Evolutionary conservation across 2,888 invertebrate species (phyloP).

Genomic region (Galerucella pusilla): DNA sequence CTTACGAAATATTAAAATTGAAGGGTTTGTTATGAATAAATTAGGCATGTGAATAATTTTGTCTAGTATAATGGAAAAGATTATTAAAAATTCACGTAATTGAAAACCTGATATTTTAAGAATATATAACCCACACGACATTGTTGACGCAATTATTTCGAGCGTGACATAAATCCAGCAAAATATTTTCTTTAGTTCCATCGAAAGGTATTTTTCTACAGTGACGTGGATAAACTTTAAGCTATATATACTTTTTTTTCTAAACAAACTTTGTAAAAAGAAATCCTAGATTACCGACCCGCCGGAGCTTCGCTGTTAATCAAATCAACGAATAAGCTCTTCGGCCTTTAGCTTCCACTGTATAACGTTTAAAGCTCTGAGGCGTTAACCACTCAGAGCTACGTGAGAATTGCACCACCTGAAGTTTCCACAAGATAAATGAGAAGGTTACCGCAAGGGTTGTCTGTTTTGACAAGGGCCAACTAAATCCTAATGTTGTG

Average conservation of each 20-base stretch:
- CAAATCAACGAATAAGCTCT: conserved; percentile 36
- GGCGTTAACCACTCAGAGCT: conserved; percentile 36
- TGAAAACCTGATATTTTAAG: no score
- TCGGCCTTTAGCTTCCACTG: conserved; percentile 35
- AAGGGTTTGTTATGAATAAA: no score
- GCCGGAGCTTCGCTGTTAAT: conserved; percentile 28
- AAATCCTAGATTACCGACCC: conserved; percentile 22
- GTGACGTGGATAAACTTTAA: not conserved
- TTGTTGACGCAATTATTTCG: not conserved
- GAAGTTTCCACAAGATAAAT: conserved; percentile 48
- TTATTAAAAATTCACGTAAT: no score
- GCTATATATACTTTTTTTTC: not conserved
- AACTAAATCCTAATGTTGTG: conserved; percentile 43
- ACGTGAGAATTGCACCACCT: conserved; percentile 48
- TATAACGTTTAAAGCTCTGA: conserved; percentile 34
- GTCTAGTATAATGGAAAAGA: no score
- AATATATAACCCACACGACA: no score
- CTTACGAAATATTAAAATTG: no score
- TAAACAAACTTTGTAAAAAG: conserved; percentile 19
- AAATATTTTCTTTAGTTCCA: not conserved
- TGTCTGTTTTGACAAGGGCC: conserved; percentile 46
- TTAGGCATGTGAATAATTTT: no score
- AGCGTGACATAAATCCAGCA: not conserved
- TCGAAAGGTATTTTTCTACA: not conserved
- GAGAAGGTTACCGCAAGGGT: conserved; percentile 44